phyloP scores from a whole-genome alignment of 2,888 invertebrate genomes.

The Schrankia costaestrigalis region DNA sequence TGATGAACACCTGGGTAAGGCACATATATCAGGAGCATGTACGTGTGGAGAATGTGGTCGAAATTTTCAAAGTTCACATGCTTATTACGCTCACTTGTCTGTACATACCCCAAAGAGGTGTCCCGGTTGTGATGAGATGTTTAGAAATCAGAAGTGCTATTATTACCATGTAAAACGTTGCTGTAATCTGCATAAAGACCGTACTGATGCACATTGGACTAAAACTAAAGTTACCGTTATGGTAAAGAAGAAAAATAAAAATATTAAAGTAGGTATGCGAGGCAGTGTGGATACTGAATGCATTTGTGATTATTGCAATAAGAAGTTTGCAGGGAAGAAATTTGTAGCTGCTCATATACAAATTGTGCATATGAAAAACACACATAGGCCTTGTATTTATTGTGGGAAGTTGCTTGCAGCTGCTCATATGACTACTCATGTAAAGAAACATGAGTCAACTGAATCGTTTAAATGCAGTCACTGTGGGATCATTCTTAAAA shows the following conservation, averaged over 20 bases:
- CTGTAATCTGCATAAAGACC: constrained; percentile 48
- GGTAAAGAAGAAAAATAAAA: constrained; percentile 47
- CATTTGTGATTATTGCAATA: constrained; percentile 65
- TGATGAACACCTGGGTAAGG: constrained; percentile 39
- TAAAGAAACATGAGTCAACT: constrained; percentile 48
- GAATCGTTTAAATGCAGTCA: constrained; percentile 47
- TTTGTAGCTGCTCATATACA: constrained; percentile 65
- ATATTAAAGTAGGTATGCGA: constrained; percentile 51
- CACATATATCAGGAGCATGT: constrained; percentile 46
- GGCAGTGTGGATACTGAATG: constrained; percentile 55
- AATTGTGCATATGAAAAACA: constrained; percentile 63
- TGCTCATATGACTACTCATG: constrained; percentile 63
- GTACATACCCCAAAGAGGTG: constrained; percentile 54
- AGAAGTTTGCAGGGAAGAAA: constrained; percentile 60
- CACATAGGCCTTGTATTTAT: constrained; percentile 58
- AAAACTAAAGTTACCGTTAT: constrained; percentile 46
- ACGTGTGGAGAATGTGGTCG: constrained; percentile 65
- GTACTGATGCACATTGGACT: constrained; percentile 33
- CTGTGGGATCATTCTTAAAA: constrained; percentile 53
- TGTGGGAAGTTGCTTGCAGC: constrained; percentile 63
- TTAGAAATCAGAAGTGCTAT: constrained; percentile 61
- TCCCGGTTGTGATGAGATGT: constrained; percentile 55
- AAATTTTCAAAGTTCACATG: constrained; percentile 47
- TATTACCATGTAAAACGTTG: constrained; percentile 57
- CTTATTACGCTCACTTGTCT: constrained; percentile 52